phyloP scores from a whole-genome alignment of 2,888 invertebrate genomes.

The Dryadula phaetusa region DNA sequence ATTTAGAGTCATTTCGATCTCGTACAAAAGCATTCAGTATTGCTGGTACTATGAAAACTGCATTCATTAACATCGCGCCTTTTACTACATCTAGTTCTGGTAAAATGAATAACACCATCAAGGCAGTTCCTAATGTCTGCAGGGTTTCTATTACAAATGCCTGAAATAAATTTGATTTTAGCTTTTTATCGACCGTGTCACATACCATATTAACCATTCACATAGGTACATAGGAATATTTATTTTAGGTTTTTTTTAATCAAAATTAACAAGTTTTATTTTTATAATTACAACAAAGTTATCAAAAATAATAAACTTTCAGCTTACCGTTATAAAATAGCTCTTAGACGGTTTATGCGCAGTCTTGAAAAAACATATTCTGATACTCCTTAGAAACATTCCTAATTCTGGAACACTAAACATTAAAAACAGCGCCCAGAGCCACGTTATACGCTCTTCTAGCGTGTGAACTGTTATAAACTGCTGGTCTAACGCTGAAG shows the following conservation, averaged over 20 bases:
- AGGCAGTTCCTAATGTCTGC: slow-evolving; percentile 90
- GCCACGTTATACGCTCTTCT: slow-evolving; percentile 89
- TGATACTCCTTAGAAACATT: slow-evolving; percentile 87
- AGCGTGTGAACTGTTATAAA: slow-evolving; percentile 85
- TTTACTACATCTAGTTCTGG: slow-evolving; percentile 92
- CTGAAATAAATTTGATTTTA: slow-evolving; percentile 55
- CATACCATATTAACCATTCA: background rate
- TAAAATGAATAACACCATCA: slow-evolving; percentile 90
- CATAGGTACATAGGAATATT: no score
- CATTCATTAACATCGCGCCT: slow-evolving; percentile 93
- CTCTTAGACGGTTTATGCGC: slow-evolving; percentile 80
- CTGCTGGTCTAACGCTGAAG: slow-evolving; percentile 85
- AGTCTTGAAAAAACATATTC: slow-evolving; percentile 90
- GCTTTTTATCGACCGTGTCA: background rate
- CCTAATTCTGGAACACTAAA: slow-evolving; percentile 91
- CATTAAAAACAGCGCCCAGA: slow-evolving; percentile 91
- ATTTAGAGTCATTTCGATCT: slow-evolving; percentile 64
- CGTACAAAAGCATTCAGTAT: slow-evolving; percentile 86
- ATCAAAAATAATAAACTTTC: slow-evolving; percentile 5
- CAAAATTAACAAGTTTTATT: no score
- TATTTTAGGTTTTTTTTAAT: no score
- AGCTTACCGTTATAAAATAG: slow-evolving; percentile 84
- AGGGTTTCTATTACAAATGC: slow-evolving; percentile 90
- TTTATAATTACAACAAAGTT: background rate
- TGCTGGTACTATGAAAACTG: slow-evolving; percentile 92